A percentile compares a stretch with the other conserved stretches of the same genome.
Conservation (phyloP, 2,797 vertebrate species). For the Esox masquinongy region DNA sequence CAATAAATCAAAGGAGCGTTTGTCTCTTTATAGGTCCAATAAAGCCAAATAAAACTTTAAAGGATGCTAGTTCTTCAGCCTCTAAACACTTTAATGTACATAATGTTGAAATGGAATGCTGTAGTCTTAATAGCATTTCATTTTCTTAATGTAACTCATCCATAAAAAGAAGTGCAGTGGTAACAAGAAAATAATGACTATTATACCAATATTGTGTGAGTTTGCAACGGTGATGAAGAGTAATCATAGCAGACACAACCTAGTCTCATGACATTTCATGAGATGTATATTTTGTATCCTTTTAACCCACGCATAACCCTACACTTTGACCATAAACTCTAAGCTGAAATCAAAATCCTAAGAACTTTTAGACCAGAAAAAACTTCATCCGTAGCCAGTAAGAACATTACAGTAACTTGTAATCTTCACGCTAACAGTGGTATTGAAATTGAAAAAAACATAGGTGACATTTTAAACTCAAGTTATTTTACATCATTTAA, state of each 20-base stretch:
- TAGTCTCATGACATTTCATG: neutral
- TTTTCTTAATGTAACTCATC: slow-evolving; percentile 57
- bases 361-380: neutral
- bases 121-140: slow-evolving; percentile 61
- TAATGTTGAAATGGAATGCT: slow-evolving; percentile 66
- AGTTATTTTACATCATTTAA: neutral
- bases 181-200: slow-evolving; percentile 53
- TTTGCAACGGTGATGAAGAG: slow-evolving; percentile 13
- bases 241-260: slow-evolving; percentile 43
- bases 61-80: slow-evolving; percentile 61
- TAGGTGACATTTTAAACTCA: neutral
- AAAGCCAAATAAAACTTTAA: slow-evolving; percentile 73
- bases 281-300: neutral
- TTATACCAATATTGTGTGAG: slow-evolving; percentile 12
- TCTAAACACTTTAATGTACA: slow-evolving; percentile 75
- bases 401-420: neutral
- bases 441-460: neutral
- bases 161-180: slow-evolving; percentile 56
- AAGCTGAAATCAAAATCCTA: neutral
- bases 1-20: slow-evolving; percentile 68
- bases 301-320: neutral
- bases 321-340: neutral
- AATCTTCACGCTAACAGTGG: neutral
- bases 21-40: slow-evolving; percentile 70
- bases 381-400: neutral